Evolutionary conservation across 37 sponge, comb jelly and placozoan species (phyloP), one percentile per base, ranked within the genome.

Genomic region (Aphrocallistes beatrix): DNA sequence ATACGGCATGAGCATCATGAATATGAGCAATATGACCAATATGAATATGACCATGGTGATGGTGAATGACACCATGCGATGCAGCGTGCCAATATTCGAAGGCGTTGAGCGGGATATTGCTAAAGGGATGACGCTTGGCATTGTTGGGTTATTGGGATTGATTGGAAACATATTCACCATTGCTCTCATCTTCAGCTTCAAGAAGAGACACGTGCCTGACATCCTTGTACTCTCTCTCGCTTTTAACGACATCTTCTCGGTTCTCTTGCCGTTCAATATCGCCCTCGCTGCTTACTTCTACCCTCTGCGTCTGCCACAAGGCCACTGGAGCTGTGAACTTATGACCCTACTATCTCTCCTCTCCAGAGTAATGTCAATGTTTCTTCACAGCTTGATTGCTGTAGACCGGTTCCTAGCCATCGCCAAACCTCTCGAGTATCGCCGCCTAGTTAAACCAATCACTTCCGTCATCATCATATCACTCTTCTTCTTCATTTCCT

Each of bases 341-440:
- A 90, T 81, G 32, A 91, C 84, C 8, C 83, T 85, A 0, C 13
- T 90, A 3, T 91, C 93, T 0, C 87, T 86, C 37, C 89, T 85
- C 38, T 85, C 93, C 1, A 82, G 93, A 0, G 87, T 89, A 38
- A 50, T 89, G 0, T 89, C 94, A 1, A 88, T 86, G 1, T 38
- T 90, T 9, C 81, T 90, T 0, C 90, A 90, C 37, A 90, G 90
- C 8, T 50, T 94, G 28, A 87, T 94, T 1, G 88, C 92, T 16
- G 10, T 91, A 38, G 94, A 94, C 49, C 40, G 94, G 34, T 94
- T 90, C 86, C 86, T 91, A 37, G 90, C 94, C 17, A 86, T 94
- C 32, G 88, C 85, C 0, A 69, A 39, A 0, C 94, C 94, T 10
- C 87, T 91, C 50, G 38, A 88, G 39, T 94, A 94, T 40, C 86